Percentiles rank a stretch among this genome's conserved stretches.
Evolutionary conservation across 2,888 invertebrate genomes (phyloP).

Genomic region (Pimpla rufipes): DNA sequence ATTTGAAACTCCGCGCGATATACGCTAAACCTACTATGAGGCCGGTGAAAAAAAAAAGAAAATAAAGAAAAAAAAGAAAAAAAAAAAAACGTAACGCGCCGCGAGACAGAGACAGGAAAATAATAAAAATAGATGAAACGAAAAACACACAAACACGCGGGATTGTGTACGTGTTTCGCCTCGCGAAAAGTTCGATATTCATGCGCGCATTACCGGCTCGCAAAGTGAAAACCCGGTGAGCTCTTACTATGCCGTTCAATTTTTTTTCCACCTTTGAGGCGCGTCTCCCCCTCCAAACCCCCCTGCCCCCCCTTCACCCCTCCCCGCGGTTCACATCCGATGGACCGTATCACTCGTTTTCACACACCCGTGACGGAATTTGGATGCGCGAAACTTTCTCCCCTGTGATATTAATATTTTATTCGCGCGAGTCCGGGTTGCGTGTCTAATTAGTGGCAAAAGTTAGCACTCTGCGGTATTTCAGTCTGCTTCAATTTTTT

Average conservation of each 20-base stretch:
- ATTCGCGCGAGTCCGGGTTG: neutral
- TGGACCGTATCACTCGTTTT: constrained; percentile 24
- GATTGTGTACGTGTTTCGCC: constrained; percentile 13
- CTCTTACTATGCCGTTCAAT: constrained; percentile 33
- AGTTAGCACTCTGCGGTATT: too few relatives aligned
- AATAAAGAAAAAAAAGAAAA: constrained; percentile 29
- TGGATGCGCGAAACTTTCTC: constrained; percentile 16
- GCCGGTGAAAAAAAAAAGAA: constrained; percentile 23
- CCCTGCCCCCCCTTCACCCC: too few relatives aligned
- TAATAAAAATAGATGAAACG: constrained; percentile 69
- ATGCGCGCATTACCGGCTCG: constrained; percentile 65
- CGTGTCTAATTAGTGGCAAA: too few relatives aligned
- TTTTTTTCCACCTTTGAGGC: constrained; percentile 50
- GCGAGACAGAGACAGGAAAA: constrained; percentile 61
- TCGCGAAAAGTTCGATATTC: constrained; percentile 67
- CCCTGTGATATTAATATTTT: neutral
- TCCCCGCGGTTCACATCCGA: neutral
- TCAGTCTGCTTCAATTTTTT: neutral
- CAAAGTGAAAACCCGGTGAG: constrained; percentile 62
- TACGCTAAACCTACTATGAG: constrained; percentile 54
- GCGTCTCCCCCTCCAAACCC: neutral
- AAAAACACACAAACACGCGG: constrained; percentile 50
- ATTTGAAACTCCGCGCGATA: constrained; percentile 62
- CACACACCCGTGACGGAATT: neutral
- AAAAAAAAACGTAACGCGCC: constrained; percentile 39